Percentiles rank a stretch among this genome's conserved stretches.
phyloP scores from a whole-genome alignment of 2,113 vertebrate genomes.

The Ceyx cyanopectus region DNA sequence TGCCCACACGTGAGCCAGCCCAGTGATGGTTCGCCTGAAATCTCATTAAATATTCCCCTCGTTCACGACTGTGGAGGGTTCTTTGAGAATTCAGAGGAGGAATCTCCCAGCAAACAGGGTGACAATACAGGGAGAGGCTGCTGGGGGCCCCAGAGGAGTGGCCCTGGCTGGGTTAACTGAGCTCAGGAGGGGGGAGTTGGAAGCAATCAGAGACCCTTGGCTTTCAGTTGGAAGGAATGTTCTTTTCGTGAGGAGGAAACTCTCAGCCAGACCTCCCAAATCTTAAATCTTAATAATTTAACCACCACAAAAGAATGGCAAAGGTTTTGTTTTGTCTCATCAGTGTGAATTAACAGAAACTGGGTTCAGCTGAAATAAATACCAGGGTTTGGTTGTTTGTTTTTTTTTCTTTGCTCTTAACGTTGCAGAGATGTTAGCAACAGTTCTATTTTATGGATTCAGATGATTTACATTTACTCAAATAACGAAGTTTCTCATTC shows the following conservation, averaged over 20 bases:
- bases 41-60: neutral
- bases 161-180: neutral
- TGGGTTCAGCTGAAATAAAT: neutral
- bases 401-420: neutral
- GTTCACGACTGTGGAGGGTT: neutral
- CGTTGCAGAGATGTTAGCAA: neutral
- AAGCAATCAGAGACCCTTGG: neutral
- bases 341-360: neutral
- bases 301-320: neutral
- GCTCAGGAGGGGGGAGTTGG: neutral
- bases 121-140: neutral
- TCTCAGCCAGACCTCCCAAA: neutral
- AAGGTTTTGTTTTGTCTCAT: neutral
- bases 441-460: neutral
- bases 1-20: neutral
- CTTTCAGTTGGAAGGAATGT: neutral
- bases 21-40: neutral
- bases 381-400: too few relatives aligned
- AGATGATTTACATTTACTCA: neutral
- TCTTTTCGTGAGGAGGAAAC: neutral
- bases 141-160: neutral
- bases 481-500: neutral
- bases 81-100: neutral
- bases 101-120: rapidly evolving
- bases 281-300: neutral